phyloP scores from a whole-genome alignment of 2,797 vertebrate genomes.

The Vultur gryphus region DNA sequence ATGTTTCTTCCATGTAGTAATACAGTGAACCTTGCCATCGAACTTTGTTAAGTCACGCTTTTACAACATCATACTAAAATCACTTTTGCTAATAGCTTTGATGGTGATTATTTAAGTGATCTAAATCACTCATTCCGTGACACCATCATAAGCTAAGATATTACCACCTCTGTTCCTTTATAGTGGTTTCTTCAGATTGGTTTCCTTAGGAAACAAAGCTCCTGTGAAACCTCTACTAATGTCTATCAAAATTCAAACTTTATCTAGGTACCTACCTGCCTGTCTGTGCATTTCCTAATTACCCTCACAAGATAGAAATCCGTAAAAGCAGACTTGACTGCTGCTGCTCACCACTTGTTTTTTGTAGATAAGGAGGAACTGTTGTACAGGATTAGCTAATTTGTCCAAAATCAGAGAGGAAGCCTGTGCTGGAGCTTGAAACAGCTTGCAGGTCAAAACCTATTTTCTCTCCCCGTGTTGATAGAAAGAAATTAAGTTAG shows the following conservation, averaged over 20 bases:
- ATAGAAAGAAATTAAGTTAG: background rate
- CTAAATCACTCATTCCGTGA: no score
- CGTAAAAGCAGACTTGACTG: background rate
- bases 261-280: background rate
- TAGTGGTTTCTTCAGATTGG: background rate
- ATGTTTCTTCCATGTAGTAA: no score
- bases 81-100: no score
- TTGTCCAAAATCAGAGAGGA: background rate
- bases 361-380: background rate
- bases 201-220: background rate
- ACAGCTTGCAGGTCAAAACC: constrained; percentile 22
- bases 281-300: background rate
- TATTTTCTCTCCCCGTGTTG: background rate
- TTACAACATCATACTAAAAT: no score
- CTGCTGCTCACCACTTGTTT: background rate
- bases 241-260: background rate
- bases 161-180: background rate
- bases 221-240: background rate
- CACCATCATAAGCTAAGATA: background rate
- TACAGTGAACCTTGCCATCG: no score
- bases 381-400: background rate
- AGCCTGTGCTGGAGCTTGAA: background rate
- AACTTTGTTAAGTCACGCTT: no score
- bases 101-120: no score
- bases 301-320: background rate